These are phyloP conservation scores for Rhyacichthys aspro DNA, from an alignment of 2,797 vertebrate genomes.

Conservation along the genomic window DNA sequence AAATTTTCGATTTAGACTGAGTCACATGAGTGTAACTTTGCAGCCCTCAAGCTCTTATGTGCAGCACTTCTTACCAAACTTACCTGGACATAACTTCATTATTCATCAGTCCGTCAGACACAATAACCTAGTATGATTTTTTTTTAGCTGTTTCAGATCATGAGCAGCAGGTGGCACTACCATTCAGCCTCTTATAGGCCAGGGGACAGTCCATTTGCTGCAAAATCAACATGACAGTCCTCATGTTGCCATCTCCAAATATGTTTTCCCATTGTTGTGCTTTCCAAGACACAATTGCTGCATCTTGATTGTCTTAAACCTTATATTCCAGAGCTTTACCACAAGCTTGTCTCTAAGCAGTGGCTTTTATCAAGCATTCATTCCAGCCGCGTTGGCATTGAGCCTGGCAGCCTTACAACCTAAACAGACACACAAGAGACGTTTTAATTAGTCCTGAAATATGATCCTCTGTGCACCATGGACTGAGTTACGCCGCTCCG, in stretches of 20 bases:
- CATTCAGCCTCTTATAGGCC: constrained; percentile 21
- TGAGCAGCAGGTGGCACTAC: constrained; percentile 69
- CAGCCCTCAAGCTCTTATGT: too few relatives aligned
- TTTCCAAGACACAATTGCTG: constrained; percentile 16
- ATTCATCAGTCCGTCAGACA: too few relatives aligned
- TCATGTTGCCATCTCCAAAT: neutral
- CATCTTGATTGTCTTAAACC: neutral
- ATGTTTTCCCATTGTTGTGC: constrained; percentile 1
- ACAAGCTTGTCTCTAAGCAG: constrained; percentile 6
- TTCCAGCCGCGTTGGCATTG: constrained; percentile 14
- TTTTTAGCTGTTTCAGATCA: constrained; percentile 18
- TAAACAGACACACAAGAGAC: constrained; percentile 41
- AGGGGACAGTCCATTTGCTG: constrained; percentile 10
- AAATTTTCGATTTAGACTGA: neutral
- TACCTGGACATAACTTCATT: too few relatives aligned
- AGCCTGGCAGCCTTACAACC: constrained; percentile 30
- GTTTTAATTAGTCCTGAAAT: constrained; percentile 47
- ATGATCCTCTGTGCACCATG: constrained; percentile 27
- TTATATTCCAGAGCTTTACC: neutral
- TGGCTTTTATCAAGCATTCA: constrained; percentile 38
- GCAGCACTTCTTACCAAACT: too few relatives aligned
- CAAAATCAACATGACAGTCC: constrained; percentile 8
- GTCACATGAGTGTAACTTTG: constrained; percentile 16
- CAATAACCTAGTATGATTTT: too few relatives aligned
- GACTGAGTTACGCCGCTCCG: constrained; percentile 13